Evolutionary conservation across 2,797 vertebrate genomes (phyloP).

Genomic region (Coregonus sp.): DNA sequence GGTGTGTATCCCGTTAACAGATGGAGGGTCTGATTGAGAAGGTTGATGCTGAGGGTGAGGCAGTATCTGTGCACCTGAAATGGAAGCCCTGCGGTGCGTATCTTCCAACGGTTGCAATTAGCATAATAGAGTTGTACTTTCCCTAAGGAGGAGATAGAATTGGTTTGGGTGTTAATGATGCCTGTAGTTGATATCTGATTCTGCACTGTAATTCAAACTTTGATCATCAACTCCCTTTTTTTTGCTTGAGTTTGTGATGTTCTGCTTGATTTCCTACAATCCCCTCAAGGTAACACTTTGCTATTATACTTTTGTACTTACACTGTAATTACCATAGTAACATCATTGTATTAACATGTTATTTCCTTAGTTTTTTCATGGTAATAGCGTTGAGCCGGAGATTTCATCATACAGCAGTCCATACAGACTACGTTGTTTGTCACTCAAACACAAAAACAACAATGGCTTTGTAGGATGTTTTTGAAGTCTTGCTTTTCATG

Average conservation of each 20-base stretch:
- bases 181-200: constrained; percentile 4
- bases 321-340: neutral
- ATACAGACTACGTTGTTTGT: neutral
- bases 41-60: constrained; percentile 26
- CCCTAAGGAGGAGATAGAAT: neutral
- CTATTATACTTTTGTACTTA: neutral
- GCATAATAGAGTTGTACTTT: constrained; percentile 11
- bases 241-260: too few relatives aligned
- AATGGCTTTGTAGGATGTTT: constrained; percentile 29
- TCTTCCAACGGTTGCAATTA: constrained; percentile 18
- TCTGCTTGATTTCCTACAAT: neutral
- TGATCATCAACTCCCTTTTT: neutral
- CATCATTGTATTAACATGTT: too few relatives aligned
- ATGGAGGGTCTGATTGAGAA: constrained; percentile 37
- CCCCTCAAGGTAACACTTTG: neutral
- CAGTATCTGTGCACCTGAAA: constrained; percentile 12
- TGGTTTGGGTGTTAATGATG: constrained; percentile 14
- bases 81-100: neutral
- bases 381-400: too few relatives aligned
- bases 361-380: too few relatives aligned
- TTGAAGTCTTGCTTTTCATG: constrained; percentile 26
- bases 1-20: constrained; percentile 30
- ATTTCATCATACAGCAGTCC: neutral
- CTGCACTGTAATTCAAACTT: constrained; percentile 4
- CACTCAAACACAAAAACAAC: constrained; percentile 2